These are phyloP conservation scores for Protonemura montana DNA, from an alignment of 2,888 invertebrate genomes.

Conservation along the genomic window DNA sequence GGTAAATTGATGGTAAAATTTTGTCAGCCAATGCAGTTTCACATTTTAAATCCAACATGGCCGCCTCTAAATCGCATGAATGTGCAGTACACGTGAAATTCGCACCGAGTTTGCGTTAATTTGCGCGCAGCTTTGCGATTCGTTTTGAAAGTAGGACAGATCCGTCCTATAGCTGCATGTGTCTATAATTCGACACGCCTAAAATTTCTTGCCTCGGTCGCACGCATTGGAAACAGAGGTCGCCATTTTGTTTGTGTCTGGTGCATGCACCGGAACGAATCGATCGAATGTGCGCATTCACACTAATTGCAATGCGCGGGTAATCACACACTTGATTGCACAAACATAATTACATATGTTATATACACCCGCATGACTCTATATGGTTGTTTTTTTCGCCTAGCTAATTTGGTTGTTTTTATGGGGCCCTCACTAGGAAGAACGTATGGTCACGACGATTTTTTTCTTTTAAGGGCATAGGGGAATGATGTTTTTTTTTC, in stretches of 20 bases:
- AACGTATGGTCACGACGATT: too few species aligned
- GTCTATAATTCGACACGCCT: not conserved
- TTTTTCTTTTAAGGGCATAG: too few species aligned
- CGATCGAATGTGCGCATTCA: not conserved
- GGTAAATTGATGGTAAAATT: too few species aligned
- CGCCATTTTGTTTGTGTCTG: not conserved
- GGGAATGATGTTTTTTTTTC: too few species aligned
- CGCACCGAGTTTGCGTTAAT: not conserved
- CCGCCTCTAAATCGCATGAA: not conserved
- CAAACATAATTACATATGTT: not conserved
- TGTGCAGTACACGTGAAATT: not conserved
- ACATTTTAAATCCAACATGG: not conserved
- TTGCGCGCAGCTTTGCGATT: not conserved
- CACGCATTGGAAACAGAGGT: not conserved
- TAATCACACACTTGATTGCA: not conserved
- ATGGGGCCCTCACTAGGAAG: not conserved
- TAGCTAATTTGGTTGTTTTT: not conserved
- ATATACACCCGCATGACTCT: not conserved
- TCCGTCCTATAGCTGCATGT: not conserved
- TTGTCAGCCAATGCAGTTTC: not conserved
- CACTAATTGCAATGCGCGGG: not conserved
- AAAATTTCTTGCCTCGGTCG: not conserved
- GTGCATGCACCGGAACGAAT: not conserved
- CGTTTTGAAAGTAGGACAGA: not conserved
- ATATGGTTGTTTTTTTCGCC: not conserved